Percentiles rank a stretch among this genome's conserved stretches.
Conservation (phyloP, 2,888 invertebrate genomes). For the Chironomus riparius region DNA sequence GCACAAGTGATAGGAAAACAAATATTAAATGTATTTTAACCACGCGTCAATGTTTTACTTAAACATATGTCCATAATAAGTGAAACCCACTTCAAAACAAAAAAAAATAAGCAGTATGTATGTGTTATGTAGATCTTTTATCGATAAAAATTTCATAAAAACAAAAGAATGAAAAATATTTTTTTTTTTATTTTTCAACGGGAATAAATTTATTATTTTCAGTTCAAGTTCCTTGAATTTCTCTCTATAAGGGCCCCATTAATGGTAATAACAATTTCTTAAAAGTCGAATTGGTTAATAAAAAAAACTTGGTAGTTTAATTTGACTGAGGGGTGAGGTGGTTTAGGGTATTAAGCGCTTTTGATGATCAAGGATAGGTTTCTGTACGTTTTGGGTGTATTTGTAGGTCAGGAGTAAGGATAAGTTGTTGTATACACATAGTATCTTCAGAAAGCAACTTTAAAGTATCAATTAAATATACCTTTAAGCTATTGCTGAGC, state of each 20-base stretch:
- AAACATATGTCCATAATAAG: neutral
- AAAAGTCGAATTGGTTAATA: constrained; percentile 22
- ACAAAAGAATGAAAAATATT: neutral
- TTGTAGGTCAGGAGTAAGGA: no score
- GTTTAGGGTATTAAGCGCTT: no score
- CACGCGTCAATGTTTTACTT: neutral
- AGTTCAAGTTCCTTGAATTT: neutral
- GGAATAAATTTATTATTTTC: neutral
- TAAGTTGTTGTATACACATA: no score
- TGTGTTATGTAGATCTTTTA: constrained; percentile 23
- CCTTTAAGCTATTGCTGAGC: no score
- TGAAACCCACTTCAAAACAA: neutral
- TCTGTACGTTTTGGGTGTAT: no score
- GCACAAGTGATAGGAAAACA: neutral
- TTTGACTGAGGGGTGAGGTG: neutral
- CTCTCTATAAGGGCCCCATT: neutral
- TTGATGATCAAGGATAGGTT: no score
- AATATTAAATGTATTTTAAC: neutral
- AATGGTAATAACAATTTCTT: constrained; percentile 6
- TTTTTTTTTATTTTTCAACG: neutral
- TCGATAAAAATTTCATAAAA: constrained; percentile 9
- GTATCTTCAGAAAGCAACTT: no score
- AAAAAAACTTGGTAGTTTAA: neutral
- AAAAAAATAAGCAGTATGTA: neutral
- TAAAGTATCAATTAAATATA: no score